phyloP scores from a whole-genome alignment of 2,888 invertebrate species.

The Omphaloscelis lunosa region DNA sequence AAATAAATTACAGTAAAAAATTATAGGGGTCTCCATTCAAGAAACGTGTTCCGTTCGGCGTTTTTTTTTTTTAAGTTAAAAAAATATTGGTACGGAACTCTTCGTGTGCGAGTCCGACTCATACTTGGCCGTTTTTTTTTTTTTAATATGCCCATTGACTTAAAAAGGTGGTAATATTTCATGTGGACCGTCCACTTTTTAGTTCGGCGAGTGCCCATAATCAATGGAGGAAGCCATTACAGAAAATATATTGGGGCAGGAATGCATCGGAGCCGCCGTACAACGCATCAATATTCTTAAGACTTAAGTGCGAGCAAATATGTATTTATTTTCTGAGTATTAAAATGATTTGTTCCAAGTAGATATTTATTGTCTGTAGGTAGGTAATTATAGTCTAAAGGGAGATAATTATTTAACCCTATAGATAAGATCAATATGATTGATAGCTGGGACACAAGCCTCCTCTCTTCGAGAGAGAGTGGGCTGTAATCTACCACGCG shows the following conservation, averaged over 20 bases:
- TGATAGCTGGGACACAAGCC: too few relatives aligned
- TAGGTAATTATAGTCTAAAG: neutral
- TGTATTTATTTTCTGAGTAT: constrained; percentile 36
- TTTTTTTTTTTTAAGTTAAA: too few relatives aligned
- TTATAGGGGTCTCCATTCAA: too few relatives aligned
- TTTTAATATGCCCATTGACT: constrained; percentile 62
- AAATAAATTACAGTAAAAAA: neutral
- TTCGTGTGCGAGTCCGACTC: too few relatives aligned
- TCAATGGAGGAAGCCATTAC: constrained; percentile 68
- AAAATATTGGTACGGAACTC: neutral
- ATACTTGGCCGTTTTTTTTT: neutral
- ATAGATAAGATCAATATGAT: neutral
- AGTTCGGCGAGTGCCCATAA: constrained; percentile 57
- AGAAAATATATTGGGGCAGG: constrained; percentile 51
- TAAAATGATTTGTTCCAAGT: constrained; percentile 6
- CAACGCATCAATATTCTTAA: constrained; percentile 48
- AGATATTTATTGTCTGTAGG: neutral
- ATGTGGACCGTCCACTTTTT: constrained; percentile 60
- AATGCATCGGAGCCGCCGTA: constrained; percentile 28
- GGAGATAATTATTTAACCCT: neutral
- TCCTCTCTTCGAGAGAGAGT: too few relatives aligned
- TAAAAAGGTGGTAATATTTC: constrained; percentile 66
- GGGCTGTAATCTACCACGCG: too few relatives aligned
- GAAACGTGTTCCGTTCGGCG: too few relatives aligned
- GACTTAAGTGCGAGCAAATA: constrained; percentile 23